Percentiles rank a stretch among this genome's conserved stretches.
Evolutionary conservation across 2,888 invertebrate species (phyloP).

Genomic region (Tiliacea citrago): DNA sequence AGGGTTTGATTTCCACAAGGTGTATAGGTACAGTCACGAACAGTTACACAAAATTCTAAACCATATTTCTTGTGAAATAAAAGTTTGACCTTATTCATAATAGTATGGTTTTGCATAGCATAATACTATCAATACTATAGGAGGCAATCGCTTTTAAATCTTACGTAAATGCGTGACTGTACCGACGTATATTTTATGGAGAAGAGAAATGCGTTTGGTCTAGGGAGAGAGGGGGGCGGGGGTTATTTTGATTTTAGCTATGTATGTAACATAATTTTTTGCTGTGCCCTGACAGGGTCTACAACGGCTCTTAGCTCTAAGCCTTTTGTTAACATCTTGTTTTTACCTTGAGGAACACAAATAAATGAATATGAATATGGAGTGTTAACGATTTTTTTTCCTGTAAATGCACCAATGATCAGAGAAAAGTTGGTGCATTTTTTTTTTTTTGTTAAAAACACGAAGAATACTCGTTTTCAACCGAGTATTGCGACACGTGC

Average conservation of each 20-base stretch:
- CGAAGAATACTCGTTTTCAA: background rate
- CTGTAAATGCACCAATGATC: background rate
- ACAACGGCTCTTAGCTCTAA: too few relatives aligned
- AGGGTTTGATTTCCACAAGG: constrained; percentile 35
- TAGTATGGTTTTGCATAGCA: background rate
- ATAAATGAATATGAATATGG: too few relatives aligned
- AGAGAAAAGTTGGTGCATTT: background rate
- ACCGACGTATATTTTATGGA: background rate
- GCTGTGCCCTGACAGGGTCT: too few relatives aligned
- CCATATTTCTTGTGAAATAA: background rate
- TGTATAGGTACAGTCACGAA: background rate
- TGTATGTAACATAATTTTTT: too few relatives aligned
- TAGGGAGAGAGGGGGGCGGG: too few relatives aligned
- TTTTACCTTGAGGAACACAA: too few relatives aligned
- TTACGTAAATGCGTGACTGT: background rate
- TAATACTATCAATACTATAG: background rate
- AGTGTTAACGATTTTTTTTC: background rate
- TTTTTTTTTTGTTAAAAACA: background rate
- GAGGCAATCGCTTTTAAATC: too few relatives aligned
- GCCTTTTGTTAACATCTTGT: too few relatives aligned
- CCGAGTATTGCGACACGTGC: background rate
- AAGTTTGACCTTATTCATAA: background rate
- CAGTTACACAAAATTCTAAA: background rate
- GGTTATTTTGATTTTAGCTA: too few relatives aligned
- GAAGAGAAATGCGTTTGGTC: background rate